Evolutionary conservation across 2,113 vertebrate genomes (phyloP).

Genomic region (Chauna torquata): DNA sequence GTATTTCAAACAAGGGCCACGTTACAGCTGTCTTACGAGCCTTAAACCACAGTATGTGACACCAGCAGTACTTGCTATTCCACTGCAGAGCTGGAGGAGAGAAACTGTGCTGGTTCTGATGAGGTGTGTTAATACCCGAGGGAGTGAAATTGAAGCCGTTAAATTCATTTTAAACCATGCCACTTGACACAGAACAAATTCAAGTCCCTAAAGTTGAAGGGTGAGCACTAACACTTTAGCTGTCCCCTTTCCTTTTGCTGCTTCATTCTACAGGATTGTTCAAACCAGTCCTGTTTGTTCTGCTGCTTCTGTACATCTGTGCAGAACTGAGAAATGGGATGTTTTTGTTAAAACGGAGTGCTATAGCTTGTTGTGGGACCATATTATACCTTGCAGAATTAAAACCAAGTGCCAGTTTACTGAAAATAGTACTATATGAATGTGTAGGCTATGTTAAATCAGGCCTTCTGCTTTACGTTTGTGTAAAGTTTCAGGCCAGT

Average conservation of each 20-base stretch:
- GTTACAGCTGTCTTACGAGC: fast-evolving
- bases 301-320: neutral
- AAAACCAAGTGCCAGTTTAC: neutral
- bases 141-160: neutral
- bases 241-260: neutral
- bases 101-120: neutral
- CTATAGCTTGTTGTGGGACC: neutral
- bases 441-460: neutral
- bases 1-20: neutral
- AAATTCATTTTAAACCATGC: neutral
- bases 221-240: neutral
- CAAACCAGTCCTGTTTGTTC: neutral
- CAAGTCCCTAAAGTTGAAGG: neutral
- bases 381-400: neutral
- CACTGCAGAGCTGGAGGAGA: neutral
- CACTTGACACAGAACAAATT: neutral
- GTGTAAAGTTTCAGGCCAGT: neutral
- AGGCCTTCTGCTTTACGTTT: neutral
- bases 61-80: neutral
- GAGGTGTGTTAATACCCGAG: neutral
- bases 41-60: neutral
- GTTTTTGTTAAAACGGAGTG: neutral
- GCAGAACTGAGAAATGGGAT: neutral
- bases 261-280: neutral
- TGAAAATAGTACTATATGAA: neutral